Evolutionary conservation across 2,888 invertebrate species (phyloP).

Genomic region (Sympetrum striolatum): DNA sequence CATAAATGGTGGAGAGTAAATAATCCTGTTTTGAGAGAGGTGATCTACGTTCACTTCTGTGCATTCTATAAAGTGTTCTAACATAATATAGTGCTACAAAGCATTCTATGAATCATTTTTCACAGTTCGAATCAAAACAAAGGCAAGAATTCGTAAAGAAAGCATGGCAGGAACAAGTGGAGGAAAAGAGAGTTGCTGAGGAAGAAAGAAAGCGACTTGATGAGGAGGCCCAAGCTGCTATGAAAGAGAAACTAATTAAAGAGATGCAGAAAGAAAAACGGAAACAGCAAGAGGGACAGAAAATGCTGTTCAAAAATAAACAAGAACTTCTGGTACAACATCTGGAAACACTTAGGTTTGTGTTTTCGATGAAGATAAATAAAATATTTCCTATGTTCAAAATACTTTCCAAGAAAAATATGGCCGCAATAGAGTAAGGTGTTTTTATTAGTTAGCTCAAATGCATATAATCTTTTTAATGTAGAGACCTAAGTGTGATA

Average conservation of each 20-base stretch:
- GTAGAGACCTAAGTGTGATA: too few species aligned
- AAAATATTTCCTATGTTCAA: background rate
- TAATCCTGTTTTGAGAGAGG: constrained; percentile 31
- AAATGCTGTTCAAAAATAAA: background rate
- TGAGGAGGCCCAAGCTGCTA: background rate
- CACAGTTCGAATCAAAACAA: background rate
- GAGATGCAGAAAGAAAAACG: background rate
- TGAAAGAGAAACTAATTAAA: background rate
- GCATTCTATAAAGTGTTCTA: background rate
- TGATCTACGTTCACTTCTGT: background rate
- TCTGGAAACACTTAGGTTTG: background rate
- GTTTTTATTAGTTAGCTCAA: too few species aligned
- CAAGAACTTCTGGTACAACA: background rate
- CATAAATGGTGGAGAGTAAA: constrained; percentile 14
- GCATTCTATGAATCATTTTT: background rate
- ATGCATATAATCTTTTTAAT: too few species aligned
- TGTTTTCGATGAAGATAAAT: background rate
- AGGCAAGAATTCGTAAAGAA: background rate
- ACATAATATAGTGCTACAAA: background rate
- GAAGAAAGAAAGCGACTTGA: background rate
- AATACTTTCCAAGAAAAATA: too few species aligned
- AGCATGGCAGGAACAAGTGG: constrained; percentile 15
- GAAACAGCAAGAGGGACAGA: background rate
- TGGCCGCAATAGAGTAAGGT: too few species aligned
- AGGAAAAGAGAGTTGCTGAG: background rate